phyloP scores from a whole-genome alignment of 2,888 invertebrate genomes.

The Drosophila quasianomalipes region DNA sequence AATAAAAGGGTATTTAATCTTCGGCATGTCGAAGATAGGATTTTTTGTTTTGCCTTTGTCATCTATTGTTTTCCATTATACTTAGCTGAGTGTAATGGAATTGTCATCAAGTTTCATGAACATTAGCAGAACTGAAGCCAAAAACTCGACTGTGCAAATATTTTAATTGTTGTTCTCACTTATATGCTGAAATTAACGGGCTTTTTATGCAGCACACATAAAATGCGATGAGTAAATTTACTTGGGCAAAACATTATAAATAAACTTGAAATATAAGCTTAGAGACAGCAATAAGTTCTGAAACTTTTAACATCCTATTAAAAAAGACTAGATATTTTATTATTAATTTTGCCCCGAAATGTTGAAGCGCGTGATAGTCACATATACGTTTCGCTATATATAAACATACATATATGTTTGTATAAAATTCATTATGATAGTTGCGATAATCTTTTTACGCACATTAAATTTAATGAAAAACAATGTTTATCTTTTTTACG shows the following conservation, averaged over 20 bases:
- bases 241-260: conserved; percentile 8
- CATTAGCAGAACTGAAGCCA: conserved; percentile 4
- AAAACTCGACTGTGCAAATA: conserved; percentile 49
- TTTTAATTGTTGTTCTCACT: conserved; percentile 57
- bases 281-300: background rate
- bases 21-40: background rate
- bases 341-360: background rate
- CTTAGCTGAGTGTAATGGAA: background rate
- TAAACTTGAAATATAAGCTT: conserved; percentile 29
- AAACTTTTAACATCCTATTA: background rate
- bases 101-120: background rate
- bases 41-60: background rate
- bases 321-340: background rate
- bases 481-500: background rate
- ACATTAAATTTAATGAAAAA: background rate
- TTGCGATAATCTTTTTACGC: background rate
- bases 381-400: background rate
- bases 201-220: conserved; percentile 35
- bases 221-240: conserved; percentile 5
- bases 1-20: background rate
- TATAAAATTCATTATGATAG: background rate
- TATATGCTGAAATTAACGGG: conserved; percentile 58
- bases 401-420: too few relatives aligned
- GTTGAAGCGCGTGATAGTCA: background rate
- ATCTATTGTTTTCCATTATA: conserved; percentile 5